phyloP scores from a whole-genome alignment of 1,140 invertebrate species.

The Chionoecetes opilio region DNA sequence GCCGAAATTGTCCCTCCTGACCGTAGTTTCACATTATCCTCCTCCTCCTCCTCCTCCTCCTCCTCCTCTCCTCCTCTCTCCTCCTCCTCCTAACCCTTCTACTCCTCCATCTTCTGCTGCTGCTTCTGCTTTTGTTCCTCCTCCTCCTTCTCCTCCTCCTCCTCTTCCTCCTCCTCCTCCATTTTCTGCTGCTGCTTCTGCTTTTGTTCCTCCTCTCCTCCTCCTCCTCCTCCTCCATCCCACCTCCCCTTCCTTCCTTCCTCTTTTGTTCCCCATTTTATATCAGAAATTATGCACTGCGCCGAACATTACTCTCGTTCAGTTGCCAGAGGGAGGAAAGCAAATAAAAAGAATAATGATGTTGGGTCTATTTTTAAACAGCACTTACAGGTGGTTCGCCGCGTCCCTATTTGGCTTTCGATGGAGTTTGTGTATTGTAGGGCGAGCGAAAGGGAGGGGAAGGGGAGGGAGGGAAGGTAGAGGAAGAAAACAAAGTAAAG shows the following conservation, averaged over 20 bases:
- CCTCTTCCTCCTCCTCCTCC: not conserved
- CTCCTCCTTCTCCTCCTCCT: not conserved
- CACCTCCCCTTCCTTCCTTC: not conserved
- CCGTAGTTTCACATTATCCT: not conserved
- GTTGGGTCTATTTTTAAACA: not conserved
- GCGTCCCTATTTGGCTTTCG: not conserved
- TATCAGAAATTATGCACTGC: not conserved
- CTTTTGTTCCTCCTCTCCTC: not conserved
- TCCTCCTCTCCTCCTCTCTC: not conserved
- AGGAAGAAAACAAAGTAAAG: not conserved
- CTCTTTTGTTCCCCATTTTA: not conserved
- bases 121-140: not conserved
- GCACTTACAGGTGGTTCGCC: not conserved
- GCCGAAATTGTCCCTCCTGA: not conserved
- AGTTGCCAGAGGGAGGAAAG: not conserved
- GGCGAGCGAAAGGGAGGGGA: not conserved
- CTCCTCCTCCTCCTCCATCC: not conserved
- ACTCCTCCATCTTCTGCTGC: not conserved
- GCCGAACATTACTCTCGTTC: not conserved
- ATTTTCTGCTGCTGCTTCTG: not conserved
- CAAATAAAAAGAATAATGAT: conserved; percentile 32
- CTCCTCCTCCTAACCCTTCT: not conserved
- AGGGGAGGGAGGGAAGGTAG: not conserved
- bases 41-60: not conserved
- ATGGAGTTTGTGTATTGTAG: not conserved